Base-by-base conservation (phyloP, 92 coral and sea anemone genomes). In the Epizoanthus illoricatus region DNA sequence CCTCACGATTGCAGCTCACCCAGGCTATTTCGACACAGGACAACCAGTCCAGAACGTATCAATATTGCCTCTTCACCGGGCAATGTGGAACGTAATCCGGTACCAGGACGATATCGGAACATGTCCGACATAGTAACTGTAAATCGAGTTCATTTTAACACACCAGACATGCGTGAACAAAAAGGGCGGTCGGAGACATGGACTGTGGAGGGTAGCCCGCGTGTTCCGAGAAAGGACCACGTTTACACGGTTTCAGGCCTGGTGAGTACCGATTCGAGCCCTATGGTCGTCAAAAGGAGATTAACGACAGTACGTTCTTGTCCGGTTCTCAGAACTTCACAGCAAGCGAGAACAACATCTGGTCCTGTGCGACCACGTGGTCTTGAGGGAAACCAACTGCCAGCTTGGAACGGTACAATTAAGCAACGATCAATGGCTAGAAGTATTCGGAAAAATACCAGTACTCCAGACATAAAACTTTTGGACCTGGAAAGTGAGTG, bases 61-160 rank as follows among this genome's bases (percentile, higher is more conserved):
- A 45, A 17, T 19, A 49, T 47, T 20, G 17, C 57, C 59, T 19
- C 28, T 2, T 24, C 57, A 45, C 60, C 15, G 11, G n/a, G 36
- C 20, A 20, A 17, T 49, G 36, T 19, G 13, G 76, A 71, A 45
- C 17, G 76, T 9, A 71, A 23, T 43, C 10, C 11, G 56, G 33
- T n/a, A 43, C 49, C 28, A 67, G 36, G 6, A 1, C 19, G 76
- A 24, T 16, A n/a, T 39, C 11, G 5, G 17, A 39, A 24, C 7
- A 0, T 68, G 3, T 12, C 49, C 9, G 52, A 67, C 21, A 67
- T 10, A 13, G 10, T 67, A 18, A 45, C 59, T 43, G 42, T 4
- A 45, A 71, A 71, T 49, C 75, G 75, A n/a, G 75, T 71, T 71
- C 75, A 71, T 11, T 71, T 71, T 47, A 71, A 56, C 59, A 71